Evolutionary conservation across 2,888 invertebrate genomes (phyloP).

Genomic region (Xanthorhoe designata): DNA sequence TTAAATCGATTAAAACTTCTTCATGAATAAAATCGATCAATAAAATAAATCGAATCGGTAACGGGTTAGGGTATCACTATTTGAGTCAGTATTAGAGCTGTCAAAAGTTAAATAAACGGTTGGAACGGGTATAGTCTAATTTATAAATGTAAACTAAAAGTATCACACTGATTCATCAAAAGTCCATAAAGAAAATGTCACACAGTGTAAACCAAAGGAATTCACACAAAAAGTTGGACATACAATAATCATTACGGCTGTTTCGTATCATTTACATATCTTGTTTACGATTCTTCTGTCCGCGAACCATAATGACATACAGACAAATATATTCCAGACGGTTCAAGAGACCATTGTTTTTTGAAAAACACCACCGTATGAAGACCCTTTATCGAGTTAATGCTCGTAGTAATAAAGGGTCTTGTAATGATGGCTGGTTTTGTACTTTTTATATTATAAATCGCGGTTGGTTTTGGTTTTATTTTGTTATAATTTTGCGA

Average conservation of each 20-base stretch:
- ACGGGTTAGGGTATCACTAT: too few relatives aligned
- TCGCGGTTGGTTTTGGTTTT: conserved; percentile 67
- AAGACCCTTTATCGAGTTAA: conserved; percentile 41
- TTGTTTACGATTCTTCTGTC: conserved; percentile 73
- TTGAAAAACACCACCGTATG: conserved; percentile 49
- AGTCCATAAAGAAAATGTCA: conserved; percentile 1
- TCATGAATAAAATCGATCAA: too few relatives aligned
- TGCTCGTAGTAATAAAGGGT: conserved; percentile 41
- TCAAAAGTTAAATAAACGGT: too few relatives aligned
- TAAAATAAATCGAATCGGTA: too few relatives aligned
- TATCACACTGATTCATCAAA: neutral
- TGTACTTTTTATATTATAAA: conserved; percentile 76
- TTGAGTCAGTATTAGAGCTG: too few relatives aligned
- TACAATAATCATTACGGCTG: conserved; percentile 56
- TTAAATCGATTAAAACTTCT: too few relatives aligned
- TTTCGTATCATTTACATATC: conserved; percentile 73
- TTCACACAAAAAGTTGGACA: conserved; percentile 50
- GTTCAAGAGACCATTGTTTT: conserved; percentile 67
- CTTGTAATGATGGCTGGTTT: conserved; percentile 55
- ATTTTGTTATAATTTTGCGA: conserved; percentile 82
- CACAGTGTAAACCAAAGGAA: conserved; percentile 11
- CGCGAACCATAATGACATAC: conserved; percentile 72
- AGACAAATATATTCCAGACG: conserved; percentile 72
- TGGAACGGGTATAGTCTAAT: too few relatives aligned
- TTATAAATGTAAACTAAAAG: neutral